Evolutionary conservation across 2,888 invertebrate genomes (phyloP).

Genomic region (Hermaeophaga mercurialis): DNA sequence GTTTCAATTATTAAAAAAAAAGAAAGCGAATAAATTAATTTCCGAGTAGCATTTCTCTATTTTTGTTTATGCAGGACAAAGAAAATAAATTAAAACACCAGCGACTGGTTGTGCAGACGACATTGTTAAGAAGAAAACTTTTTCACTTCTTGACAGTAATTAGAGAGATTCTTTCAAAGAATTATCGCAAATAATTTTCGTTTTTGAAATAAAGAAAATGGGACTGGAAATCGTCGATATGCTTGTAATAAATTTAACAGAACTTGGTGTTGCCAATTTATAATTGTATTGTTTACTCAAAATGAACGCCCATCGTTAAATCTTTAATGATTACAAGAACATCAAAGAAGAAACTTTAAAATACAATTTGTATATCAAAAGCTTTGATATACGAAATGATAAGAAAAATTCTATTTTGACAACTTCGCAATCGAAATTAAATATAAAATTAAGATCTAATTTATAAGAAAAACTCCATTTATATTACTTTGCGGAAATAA

Average conservation of each 20-base stretch:
- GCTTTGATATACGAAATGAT: too few relatives aligned
- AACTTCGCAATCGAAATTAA: too few relatives aligned
- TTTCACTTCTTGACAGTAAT: constrained; percentile 7
- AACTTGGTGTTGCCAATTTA: background rate
- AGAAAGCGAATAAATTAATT: background rate
- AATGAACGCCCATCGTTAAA: too few relatives aligned
- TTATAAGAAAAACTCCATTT: background rate
- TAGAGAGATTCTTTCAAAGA: constrained; percentile 7
- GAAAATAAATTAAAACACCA: constrained; percentile 5
- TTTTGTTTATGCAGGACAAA: constrained; percentile 4
- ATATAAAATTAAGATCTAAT: too few relatives aligned
- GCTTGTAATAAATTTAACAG: background rate
- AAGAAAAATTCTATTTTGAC: too few relatives aligned
- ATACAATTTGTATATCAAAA: too few relatives aligned
- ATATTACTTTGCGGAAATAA: constrained; percentile 1
- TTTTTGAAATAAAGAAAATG: background rate
- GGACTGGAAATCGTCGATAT: background rate
- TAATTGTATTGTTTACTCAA: too few relatives aligned
- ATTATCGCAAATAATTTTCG: constrained; percentile 10
- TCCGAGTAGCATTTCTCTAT: background rate
- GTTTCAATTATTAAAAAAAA: background rate
- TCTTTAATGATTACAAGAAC: too few relatives aligned
- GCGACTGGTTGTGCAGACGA: constrained; percentile 1
- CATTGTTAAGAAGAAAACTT: background rate
- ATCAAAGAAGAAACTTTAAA: too few relatives aligned